Base-by-base conservation (phyloP, 2,113 vertebrate genomes). In the Semnopithecus entellus region DNA sequence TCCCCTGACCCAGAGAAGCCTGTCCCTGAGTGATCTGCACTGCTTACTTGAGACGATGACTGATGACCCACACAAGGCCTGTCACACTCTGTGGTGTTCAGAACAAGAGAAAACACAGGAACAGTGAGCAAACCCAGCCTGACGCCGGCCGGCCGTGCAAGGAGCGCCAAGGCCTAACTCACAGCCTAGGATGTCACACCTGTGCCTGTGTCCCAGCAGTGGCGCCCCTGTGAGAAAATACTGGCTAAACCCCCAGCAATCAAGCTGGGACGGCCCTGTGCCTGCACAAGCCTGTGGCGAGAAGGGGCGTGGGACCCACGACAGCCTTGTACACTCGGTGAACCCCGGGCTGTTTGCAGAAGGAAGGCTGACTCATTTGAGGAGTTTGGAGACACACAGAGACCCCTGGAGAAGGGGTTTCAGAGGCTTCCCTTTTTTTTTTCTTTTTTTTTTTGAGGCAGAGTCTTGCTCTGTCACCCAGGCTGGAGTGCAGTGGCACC, bases 131-230 rank as follows among this genome's bases (percentile, higher is more conserved):
- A 16, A 43, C 70, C 25, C 9, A 55, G 94, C 81, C 30, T 97
- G 95, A 89, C 81, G 94, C 2, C 4, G 18, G 5, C 27, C 2
- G 40, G 61, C 27, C 5, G 1, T 35, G 25, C 75, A 9, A 48
- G 57, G 82, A 87, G 27, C 9, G 1, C 89, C 96, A 75, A 75
- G 80, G 20, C 59, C 89, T 98, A 98, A 98, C 97, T 98, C 98
- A 98, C 4, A 64, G 95, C 97, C 9, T 89, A 87, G 3, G 72
- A 97, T 97, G 98, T 98, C 98, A 94, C 98, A 98, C 98, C 98
- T 98, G 98, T 95, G 97, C 97, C 97, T 94, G 83, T 70, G 95
- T 61, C 96, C 90, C 97, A 80, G 98, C 96, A 97, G 97, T 96
- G 95, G 97, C 86, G 93, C 97, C 97, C 97, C 79, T 93, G 97